phyloP scores from a whole-genome alignment of 2,797 vertebrate species.

The Botia almorhae region DNA sequence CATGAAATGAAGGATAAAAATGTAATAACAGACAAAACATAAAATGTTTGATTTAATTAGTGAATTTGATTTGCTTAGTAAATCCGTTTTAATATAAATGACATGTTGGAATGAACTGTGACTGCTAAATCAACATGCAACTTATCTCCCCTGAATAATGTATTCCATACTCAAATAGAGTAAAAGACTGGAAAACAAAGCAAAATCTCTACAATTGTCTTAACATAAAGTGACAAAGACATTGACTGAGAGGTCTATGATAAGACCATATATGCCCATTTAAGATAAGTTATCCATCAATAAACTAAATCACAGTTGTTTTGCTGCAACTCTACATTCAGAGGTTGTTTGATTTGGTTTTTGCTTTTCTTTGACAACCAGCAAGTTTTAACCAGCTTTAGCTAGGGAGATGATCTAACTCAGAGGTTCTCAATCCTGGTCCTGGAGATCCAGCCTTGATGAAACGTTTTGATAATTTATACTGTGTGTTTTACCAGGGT shows the following conservation, averaged over 20 bases:
- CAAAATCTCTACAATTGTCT: not conserved
- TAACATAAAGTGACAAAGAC: not conserved
- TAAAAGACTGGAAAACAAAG: not conserved
- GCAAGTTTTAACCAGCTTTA: not conserved
- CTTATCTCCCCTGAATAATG: not conserved
- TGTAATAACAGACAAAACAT: not conserved
- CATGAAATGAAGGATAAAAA: not conserved
- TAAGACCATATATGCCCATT: not conserved
- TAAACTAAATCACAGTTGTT: not conserved
- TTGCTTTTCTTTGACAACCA: not conserved
- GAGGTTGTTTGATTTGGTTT: not conserved
- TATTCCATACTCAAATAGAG: not conserved
- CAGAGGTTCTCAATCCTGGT: too few relatives aligned
- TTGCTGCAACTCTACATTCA: not conserved
- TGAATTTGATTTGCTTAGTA: too few relatives aligned
- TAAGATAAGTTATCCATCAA: not conserved
- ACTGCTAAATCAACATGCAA: not conserved
- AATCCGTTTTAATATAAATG: too few relatives aligned
- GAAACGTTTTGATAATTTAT: too few relatives aligned
- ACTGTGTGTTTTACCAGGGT: too few relatives aligned
- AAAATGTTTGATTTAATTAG: not conserved
- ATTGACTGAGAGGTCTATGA: not conserved
- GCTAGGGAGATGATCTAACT: too few relatives aligned
- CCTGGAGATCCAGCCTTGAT: too few relatives aligned
- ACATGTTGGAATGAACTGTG: too few relatives aligned